These are phyloP conservation scores for Gobiocypris rarus DNA, from an alignment of 2,113 vertebrate genomes.

Conservation along the genomic window DNA sequence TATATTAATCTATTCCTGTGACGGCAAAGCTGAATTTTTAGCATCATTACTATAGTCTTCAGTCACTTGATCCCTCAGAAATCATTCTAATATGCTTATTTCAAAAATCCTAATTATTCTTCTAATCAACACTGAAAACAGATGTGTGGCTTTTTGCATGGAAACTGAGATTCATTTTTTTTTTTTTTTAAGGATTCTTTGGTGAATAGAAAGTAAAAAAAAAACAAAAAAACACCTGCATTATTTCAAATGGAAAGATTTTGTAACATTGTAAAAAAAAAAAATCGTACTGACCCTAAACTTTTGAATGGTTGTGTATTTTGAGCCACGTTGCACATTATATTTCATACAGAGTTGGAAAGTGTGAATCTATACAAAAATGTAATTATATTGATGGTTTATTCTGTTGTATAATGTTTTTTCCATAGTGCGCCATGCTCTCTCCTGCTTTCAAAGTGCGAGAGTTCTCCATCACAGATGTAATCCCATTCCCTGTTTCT, in stretches of 20 bases:
- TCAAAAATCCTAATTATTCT: no score
- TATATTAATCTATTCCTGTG: no score
- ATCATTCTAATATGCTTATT: no score
- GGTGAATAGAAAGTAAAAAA: no score
- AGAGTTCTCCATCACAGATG: conserved; percentile 83
- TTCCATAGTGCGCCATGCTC: conserved; percentile 80
- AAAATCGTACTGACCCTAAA: background rate
- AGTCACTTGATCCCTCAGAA: no score
- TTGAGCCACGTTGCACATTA: background rate
- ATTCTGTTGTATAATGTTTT: background rate
- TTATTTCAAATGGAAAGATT: no score
- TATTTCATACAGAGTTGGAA: background rate
- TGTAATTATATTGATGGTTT: background rate
- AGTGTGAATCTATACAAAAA: background rate
- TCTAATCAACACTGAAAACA: background rate
- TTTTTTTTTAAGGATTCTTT: no score
- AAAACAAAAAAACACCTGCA: no score
- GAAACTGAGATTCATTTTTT: no score
- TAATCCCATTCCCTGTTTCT: conserved; percentile 80
- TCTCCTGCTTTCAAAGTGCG: conserved; percentile 84
- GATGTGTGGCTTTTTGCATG: background rate
- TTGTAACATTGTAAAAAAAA: background rate
- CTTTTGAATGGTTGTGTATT: background rate
- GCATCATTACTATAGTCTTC: no score
- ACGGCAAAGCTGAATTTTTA: no score